Percentiles rank a stretch among this genome's conserved stretches.
These are phyloP conservation scores for Pimephales promelas DNA, from an alignment of 2,113 vertebrate species.

Conservation along the genomic window DNA sequence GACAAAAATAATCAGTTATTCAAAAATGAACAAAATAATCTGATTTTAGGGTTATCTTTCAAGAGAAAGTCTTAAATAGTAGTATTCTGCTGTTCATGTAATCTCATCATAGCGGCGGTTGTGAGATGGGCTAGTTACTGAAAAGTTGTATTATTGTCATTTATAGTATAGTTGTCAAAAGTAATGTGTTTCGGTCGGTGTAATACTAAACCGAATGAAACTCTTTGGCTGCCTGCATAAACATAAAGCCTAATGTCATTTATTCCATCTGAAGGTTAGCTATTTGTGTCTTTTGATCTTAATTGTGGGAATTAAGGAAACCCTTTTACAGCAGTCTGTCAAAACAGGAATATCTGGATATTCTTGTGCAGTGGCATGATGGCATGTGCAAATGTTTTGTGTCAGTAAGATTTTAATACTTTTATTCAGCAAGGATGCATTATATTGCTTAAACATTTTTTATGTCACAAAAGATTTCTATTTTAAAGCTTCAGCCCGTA, in stretches of 20 bases:
- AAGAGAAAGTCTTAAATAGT: background rate
- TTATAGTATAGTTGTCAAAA: background rate
- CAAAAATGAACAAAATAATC: too few species aligned
- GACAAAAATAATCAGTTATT: too few species aligned
- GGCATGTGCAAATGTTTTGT: background rate
- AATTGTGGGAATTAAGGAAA: background rate
- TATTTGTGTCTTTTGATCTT: background rate
- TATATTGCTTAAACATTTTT: background rate
- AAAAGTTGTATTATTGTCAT: background rate
- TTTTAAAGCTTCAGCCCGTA: too few species aligned
- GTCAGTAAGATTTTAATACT: background rate
- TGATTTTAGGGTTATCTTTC: background rate
- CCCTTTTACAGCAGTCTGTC: background rate
- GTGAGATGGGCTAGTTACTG: background rate
- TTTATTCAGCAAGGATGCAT: background rate
- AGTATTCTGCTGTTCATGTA: background rate
- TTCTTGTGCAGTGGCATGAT: constrained; percentile 12
- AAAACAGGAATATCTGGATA: constrained; percentile 3
- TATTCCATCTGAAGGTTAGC: background rate
- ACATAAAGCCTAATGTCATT: background rate
- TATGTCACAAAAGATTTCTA: background rate
- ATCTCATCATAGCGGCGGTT: background rate
- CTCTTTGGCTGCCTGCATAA: background rate
- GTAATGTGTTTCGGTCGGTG: background rate
- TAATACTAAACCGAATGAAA: background rate